A percentile compares a stretch with the other conserved stretches of the same genome.
phyloP scores from a whole-genome alignment of 1,140 invertebrate species.

The Diuraphis noxia region DNA sequence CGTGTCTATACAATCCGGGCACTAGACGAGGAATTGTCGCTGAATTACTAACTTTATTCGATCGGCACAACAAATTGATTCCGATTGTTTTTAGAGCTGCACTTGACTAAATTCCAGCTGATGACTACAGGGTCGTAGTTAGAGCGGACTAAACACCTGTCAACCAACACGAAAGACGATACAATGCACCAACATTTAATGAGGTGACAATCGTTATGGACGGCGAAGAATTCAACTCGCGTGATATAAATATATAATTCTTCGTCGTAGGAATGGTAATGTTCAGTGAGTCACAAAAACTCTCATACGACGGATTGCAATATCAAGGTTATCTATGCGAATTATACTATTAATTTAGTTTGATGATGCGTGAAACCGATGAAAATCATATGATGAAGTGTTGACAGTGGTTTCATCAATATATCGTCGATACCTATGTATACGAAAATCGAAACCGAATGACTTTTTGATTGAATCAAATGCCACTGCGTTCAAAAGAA shows the following conservation, averaged over 20 bases:
- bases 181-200: constrained; percentile 61
- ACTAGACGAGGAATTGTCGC: not conserved
- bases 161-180: constrained; percentile 60
- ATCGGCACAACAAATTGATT: constrained; percentile 60
- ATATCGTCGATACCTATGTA: no score
- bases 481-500: no score
- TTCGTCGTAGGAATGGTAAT: no score
- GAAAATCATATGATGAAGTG: no score
- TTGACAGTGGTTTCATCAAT: no score
- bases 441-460: no score
- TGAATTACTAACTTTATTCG: constrained; percentile 59
- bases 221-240: constrained; percentile 59
- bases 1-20: no score
- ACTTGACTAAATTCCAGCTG: constrained; percentile 59
- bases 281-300: constrained; percentile 60
- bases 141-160: constrained; percentile 60
- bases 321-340: constrained; percentile 59
- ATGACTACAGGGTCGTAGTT: constrained; percentile 56
- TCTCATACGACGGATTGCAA: constrained; percentile 61
- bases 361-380: no score
- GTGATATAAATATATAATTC: no score
- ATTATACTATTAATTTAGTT: not conserved
- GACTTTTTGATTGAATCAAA: no score
- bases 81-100: constrained; percentile 60
- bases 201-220: constrained; percentile 61